These are phyloP conservation scores for Pantherophis alleghaniensis DNA, from an alignment of 2,797 vertebrate species.

Conservation along the genomic window DNA sequence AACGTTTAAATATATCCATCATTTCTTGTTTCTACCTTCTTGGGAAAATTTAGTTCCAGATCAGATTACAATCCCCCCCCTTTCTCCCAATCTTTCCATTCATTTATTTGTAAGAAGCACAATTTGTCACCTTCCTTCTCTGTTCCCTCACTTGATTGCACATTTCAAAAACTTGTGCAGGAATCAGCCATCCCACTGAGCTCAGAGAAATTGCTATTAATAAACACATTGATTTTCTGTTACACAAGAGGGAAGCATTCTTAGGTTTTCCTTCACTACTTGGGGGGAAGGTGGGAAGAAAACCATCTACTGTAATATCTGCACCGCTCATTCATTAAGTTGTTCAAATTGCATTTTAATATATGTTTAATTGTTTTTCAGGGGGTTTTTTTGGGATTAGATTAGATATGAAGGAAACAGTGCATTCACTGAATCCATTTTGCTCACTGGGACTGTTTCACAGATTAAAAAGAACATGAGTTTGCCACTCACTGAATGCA, in stretches of 20 bases:
- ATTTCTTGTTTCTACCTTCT: not conserved
- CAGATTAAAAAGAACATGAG: not conserved
- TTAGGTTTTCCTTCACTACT: slow-evolving; percentile 7
- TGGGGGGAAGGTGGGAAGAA: fast-evolving
- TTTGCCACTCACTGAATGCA: not conserved
- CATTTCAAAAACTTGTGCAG: slow-evolving; percentile 30
- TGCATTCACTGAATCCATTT: not conserved
- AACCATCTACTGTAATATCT: not conserved
- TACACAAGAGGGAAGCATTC: not conserved
- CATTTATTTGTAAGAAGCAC: slow-evolving; percentile 20
- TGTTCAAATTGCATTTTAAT: slow-evolving; percentile 26
- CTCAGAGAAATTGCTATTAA: slow-evolving; percentile 31
- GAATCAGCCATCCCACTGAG: not conserved
- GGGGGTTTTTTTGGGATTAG: not conserved
- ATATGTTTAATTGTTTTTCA: slow-evolving; percentile 4
- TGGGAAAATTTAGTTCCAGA: not conserved
- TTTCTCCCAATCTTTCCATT: not conserved
- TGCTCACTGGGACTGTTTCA: not conserved
- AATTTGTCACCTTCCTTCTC: not conserved
- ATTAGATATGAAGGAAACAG: not conserved
- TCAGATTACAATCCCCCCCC: not conserved
- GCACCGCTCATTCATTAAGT: not conserved
- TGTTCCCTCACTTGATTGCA: not conserved
- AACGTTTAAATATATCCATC: not conserved
- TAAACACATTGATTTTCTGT: slow-evolving; percentile 45